phyloP scores from a whole-genome alignment of 2,797 vertebrate genomes.

The Lemur catta region DNA sequence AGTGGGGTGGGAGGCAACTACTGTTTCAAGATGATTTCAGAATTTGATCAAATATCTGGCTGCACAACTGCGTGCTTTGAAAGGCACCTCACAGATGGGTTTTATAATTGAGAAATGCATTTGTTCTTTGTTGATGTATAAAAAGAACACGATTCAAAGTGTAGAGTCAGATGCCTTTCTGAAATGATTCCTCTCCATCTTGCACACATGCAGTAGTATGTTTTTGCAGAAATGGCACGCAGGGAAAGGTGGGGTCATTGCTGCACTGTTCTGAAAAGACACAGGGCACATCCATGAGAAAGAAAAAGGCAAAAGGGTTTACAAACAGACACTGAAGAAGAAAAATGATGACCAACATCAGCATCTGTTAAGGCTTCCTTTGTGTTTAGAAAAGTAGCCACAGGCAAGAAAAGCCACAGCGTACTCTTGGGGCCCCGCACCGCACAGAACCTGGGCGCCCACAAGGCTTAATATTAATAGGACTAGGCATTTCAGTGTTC shows the following conservation, averaged over 20 bases:
- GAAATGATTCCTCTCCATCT: neutral
- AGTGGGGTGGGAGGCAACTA: neutral
- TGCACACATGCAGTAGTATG: neutral
- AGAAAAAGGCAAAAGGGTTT: neutral
- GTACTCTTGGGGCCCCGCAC: neutral
- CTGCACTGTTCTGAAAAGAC: neutral
- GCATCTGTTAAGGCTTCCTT: neutral
- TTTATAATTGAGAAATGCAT: slow-evolving; percentile 63
- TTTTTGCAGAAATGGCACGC: neutral
- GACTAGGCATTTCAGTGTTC: neutral
- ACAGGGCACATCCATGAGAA: rapidly evolving
- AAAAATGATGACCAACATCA: neutral
- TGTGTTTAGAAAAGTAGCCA: neutral
- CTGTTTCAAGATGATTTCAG: slow-evolving; percentile 60
- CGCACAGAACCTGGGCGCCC: neutral
- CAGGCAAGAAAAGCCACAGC: neutral
- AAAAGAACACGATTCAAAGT: slow-evolving; percentile 32
- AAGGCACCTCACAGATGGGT: slow-evolving; percentile 59
- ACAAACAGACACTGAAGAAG: neutral
- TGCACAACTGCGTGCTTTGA: neutral
- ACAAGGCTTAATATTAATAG: rapidly evolving
- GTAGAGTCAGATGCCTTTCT: slow-evolving; percentile 26
- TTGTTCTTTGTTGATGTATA: slow-evolving; percentile 48
- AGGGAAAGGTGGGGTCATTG: neutral
- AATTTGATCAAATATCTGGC: slow-evolving; percentile 32